These are phyloP conservation scores for Solea senegalensis DNA, from an alignment of 2,113 vertebrate genomes.

Conservation along the genomic window DNA sequence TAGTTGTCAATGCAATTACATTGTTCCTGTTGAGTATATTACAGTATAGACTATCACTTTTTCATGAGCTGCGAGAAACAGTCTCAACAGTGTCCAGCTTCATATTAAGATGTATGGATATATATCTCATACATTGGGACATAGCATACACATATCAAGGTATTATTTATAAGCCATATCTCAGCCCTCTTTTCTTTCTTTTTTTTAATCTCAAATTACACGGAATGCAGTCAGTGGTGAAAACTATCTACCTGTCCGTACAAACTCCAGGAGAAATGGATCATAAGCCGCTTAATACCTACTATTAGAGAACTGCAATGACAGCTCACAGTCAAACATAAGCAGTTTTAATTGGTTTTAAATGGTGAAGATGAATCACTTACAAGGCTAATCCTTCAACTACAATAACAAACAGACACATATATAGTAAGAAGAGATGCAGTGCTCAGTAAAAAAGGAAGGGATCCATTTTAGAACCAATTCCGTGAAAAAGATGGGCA, in stretches of 20 bases:
- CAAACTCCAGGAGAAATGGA: constrained; percentile 30
- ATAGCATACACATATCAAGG: too few relatives aligned
- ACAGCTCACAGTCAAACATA: constrained; percentile 43
- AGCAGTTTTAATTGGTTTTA: constrained; percentile 53
- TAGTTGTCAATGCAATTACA: too few relatives aligned
- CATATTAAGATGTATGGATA: too few relatives aligned
- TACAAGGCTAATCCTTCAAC: constrained; percentile 44
- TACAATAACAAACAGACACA: constrained; percentile 42
- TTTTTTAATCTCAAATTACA: constrained; percentile 21
- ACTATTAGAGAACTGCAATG: constrained; percentile 44
- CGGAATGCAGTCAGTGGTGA: neutral
- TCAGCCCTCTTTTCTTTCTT: neutral
- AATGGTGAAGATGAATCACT: constrained; percentile 43
- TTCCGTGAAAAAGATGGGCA: neutral
- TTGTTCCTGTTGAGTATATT: too few relatives aligned
- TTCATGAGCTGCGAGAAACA: too few relatives aligned
- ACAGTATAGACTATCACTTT: too few relatives aligned
- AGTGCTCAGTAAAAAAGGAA: constrained; percentile 9
- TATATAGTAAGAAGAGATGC: constrained; percentile 36
- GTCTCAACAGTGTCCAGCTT: too few relatives aligned
- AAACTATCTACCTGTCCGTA: constrained; percentile 40
- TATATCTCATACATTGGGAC: too few relatives aligned
- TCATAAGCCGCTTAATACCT: constrained; percentile 46
- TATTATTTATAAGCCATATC: too few relatives aligned
- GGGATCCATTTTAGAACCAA: neutral